These are phyloP conservation scores for Philotrypesis tridentata DNA, from an alignment of 1,140 invertebrate species.

Conservation along the genomic window DNA sequence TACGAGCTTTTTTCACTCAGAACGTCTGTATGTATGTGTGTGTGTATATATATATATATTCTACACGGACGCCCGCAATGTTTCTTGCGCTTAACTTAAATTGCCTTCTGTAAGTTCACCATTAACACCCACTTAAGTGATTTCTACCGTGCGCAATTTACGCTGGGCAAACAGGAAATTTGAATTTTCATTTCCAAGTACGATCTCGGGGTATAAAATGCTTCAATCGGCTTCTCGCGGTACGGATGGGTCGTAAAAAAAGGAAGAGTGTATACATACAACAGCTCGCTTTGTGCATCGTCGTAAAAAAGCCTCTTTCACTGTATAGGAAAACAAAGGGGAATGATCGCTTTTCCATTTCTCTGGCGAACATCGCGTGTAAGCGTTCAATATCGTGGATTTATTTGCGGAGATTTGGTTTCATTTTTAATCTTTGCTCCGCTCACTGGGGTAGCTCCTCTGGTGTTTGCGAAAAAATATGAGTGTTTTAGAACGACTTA, in stretches of 20 bases:
- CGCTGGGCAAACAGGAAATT: not conserved
- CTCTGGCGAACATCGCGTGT: not conserved
- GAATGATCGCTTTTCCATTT: slow-evolving; percentile 30
- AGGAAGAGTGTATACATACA: no score
- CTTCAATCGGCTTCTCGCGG: no score
- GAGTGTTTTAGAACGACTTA: no score
- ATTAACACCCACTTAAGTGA: not conserved
- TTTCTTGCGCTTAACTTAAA: not conserved
- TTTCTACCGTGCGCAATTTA: not conserved
- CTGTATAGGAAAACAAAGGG: not conserved
- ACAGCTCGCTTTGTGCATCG: no score
- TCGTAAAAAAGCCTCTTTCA: not conserved
- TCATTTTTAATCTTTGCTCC: no score
- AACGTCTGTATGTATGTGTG: no score
- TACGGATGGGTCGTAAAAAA: no score
- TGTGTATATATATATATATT: not conserved
- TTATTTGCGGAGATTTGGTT: no score
- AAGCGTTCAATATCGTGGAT: not conserved
- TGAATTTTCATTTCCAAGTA: not conserved
- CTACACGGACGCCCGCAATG: not conserved
- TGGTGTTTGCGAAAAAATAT: no score
- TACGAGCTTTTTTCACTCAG: not conserved
- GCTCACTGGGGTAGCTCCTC: no score
- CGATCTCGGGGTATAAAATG: not conserved
- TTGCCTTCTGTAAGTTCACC: not conserved